phyloP scores from a whole-genome alignment of 37 sponge, comb jelly and placozoan genomes.

The Crambe crambe region DNA sequence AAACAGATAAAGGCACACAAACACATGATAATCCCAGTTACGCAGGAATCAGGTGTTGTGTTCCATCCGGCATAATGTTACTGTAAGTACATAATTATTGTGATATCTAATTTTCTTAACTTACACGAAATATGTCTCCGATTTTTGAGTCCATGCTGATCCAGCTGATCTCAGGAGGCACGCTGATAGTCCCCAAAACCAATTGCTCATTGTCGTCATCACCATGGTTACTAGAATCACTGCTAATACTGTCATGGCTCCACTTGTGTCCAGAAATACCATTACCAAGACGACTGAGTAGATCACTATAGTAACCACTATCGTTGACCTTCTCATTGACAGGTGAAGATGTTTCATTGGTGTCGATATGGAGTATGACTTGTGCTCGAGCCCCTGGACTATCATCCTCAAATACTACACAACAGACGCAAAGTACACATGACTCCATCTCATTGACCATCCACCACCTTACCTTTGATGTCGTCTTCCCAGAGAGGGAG shows the following conservation, averaged over 20 bases:
- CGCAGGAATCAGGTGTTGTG: neutral
- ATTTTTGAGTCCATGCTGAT: conserved; percentile 69
- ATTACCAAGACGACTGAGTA: conserved; percentile 14
- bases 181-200: conserved; percentile 48
- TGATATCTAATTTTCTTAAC: neutral
- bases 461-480: conserved; percentile 18
- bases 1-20: neutral
- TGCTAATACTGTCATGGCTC: conserved; percentile 10
- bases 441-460: too few species aligned
- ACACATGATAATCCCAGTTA: too few species aligned
- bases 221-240: neutral
- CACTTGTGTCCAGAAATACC: neutral
- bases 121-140: conserved; percentile 51
- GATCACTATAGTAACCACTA: conserved; percentile 35
- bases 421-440: neutral
- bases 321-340: conserved; percentile 1
- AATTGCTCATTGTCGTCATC: conserved; percentile 13
- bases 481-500: conserved; percentile 15
- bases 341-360: neutral
- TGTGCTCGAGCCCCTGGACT: conserved; percentile 19
- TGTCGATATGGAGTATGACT: conserved; percentile 31
- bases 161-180: conserved; percentile 62
- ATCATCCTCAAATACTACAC: conserved; percentile 51
- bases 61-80: neutral
- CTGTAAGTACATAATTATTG: too few species aligned